phyloP scores from a whole-genome alignment of 2,888 invertebrate genomes.

The Leptothorax acervorum region DNA sequence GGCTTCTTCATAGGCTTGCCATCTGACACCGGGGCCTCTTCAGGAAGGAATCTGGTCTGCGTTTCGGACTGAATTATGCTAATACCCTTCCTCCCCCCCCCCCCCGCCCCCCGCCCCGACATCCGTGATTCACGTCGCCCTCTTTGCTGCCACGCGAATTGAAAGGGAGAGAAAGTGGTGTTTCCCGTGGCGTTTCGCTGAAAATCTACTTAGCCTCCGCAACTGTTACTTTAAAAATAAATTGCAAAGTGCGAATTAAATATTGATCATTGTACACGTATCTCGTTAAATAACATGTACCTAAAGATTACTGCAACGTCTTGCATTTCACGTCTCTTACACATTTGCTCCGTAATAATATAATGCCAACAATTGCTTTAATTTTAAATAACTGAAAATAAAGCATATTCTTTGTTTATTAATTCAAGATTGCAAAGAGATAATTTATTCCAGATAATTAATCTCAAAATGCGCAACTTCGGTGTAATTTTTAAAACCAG shows the following conservation, averaged over 20 bases:
- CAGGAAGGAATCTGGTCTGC: constrained; percentile 63
- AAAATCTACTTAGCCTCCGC: constrained; percentile 30
- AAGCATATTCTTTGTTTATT: not conserved
- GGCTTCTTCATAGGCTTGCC: constrained; percentile 70
- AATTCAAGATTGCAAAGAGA: not conserved
- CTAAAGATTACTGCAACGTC: not conserved
- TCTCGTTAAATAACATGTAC: not conserved
- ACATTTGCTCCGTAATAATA: not conserved
- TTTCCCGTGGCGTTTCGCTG: constrained; percentile 11
- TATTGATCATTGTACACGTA: not conserved
- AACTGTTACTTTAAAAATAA: constrained; percentile 3
- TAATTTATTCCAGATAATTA: constrained; percentile 3
- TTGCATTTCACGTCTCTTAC: not conserved
- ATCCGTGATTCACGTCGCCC: constrained; percentile 59
- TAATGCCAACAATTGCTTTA: not conserved
- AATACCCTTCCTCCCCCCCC: constrained; percentile 57
- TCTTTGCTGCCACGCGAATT: constrained; percentile 45
- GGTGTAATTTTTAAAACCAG: not conserved
- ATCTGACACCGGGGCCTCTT: constrained; percentile 68
- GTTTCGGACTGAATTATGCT: constrained; percentile 74
- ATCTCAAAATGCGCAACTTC: not conserved
- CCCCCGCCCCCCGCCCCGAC: constrained; percentile 3
- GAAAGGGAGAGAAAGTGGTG: constrained; percentile 26
- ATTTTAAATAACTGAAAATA: not conserved
- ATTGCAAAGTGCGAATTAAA: not conserved